phyloP scores from a whole-genome alignment of 2,797 vertebrate genomes.

The Scomberomorus guttatus region DNA sequence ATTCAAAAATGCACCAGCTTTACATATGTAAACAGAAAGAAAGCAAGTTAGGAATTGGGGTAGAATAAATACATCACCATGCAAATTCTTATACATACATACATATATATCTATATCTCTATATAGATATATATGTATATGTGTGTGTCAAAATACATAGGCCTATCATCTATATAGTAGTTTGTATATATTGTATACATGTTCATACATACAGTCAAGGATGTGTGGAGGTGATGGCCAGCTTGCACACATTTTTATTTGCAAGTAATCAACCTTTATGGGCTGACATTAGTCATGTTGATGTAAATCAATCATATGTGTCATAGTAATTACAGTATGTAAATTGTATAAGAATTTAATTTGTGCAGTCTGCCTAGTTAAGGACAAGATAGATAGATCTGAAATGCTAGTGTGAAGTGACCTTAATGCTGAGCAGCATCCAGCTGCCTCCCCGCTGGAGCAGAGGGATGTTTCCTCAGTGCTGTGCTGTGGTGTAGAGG shows the following conservation, averaged over 20 bases:
- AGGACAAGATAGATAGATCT: not conserved
- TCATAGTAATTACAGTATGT: not conserved
- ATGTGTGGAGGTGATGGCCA: not conserved
- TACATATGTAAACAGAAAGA: not conserved
- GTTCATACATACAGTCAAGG: not conserved
- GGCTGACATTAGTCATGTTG: not conserved
- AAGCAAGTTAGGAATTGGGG: not conserved
- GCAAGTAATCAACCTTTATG: not conserved
- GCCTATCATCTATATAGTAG: too few relatives aligned
- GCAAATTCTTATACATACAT: not conserved
- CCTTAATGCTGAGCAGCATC: constrained; percentile 63
- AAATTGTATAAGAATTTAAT: not conserved
- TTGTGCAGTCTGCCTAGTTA: not conserved
- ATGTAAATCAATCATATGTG: not conserved
- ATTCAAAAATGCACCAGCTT: not conserved
- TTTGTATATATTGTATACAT: not conserved
- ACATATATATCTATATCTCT: too few relatives aligned
- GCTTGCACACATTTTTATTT: not conserved
- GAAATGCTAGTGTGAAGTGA: constrained; percentile 25
- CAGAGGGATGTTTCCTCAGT: constrained; percentile 60
- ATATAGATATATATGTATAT: too few relatives aligned
- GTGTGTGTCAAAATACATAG: not conserved
- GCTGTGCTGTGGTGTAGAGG: constrained; percentile 49
- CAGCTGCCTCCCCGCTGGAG: constrained; percentile 68
- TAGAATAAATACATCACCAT: not conserved